These are phyloP conservation scores for Distichodus sexfasciatus DNA, from an alignment of 2,797 vertebrate genomes.

Conservation along the genomic window DNA sequence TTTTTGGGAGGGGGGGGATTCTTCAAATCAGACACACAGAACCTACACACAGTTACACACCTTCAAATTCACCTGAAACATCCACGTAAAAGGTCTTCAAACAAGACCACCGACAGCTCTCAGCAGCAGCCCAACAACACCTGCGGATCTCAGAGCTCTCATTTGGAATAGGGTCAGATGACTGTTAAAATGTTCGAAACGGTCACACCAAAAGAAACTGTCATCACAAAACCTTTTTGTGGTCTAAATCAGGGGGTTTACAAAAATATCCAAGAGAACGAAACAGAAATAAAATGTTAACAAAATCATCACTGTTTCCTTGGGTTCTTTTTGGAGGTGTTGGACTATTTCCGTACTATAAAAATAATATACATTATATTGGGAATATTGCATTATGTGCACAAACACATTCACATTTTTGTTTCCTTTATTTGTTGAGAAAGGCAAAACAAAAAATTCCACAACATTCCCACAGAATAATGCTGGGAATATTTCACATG, in stretches of 20 bases:
- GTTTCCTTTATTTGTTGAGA: too few relatives aligned
- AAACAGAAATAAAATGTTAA: constrained; percentile 31
- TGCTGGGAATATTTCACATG: too few relatives aligned
- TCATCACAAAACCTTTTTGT: constrained; percentile 10
- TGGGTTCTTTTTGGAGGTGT: too few relatives aligned
- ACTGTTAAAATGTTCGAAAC: constrained; percentile 15
- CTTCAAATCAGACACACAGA: background rate
- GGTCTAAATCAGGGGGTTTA: constrained; percentile 22
- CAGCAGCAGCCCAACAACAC: background rate
- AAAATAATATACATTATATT: too few relatives aligned
- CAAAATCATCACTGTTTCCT: too few relatives aligned
- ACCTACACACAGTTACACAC: background rate
- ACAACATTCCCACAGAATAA: too few relatives aligned
- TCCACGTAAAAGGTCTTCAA: background rate
- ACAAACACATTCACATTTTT: too few relatives aligned
- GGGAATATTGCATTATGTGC: too few relatives aligned
- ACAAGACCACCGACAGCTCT: background rate
- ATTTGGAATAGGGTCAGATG: background rate
- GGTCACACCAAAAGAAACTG: background rate
- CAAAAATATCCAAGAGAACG: constrained; percentile 32
- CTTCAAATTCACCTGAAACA: constrained; percentile 10
- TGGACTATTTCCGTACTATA: too few relatives aligned
- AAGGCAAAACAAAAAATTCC: too few relatives aligned
- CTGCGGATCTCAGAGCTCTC: background rate
- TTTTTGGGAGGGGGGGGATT: constrained; percentile 11